A percentile compares a stretch with the other conserved stretches of the same genome.
Conservation (phyloP, 2,888 invertebrate species). For the Diplazon laetatorius region DNA sequence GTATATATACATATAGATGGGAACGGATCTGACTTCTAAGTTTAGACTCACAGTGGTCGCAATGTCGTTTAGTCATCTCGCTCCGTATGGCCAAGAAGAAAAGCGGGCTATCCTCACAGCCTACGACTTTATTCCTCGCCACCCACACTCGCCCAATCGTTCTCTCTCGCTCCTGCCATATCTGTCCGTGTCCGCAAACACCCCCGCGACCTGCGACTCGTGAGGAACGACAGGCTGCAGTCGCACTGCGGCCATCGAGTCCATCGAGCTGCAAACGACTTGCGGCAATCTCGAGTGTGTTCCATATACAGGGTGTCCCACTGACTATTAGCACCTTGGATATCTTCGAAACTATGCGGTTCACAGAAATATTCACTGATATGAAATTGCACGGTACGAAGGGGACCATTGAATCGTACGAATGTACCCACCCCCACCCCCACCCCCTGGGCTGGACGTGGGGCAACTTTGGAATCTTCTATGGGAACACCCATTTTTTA, state of each 20-base stretch:
- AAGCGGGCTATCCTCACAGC: conserved; percentile 27
- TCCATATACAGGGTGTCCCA: too few species aligned
- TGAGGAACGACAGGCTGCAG: conserved; percentile 41
- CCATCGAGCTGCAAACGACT: conserved; percentile 23
- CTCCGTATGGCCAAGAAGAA: conserved; percentile 10
- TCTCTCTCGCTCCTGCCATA: not conserved
- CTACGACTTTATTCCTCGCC: conserved; percentile 56
- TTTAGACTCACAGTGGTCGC: conserved; percentile 56
- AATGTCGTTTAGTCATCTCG: conserved; percentile 51
- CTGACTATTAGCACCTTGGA: too few species aligned
- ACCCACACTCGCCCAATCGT: conserved; percentile 46
- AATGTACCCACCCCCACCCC: too few species aligned
- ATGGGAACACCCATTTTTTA: too few species aligned
- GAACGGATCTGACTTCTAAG: conserved; percentile 49
- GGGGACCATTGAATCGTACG: too few species aligned
- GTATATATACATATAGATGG: conserved; percentile 17
- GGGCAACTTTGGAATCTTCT: too few species aligned
- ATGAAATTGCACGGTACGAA: too few species aligned
- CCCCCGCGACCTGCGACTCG: conserved; percentile 34
- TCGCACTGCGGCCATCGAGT: conserved; percentile 40
- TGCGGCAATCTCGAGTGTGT: conserved; percentile 41
- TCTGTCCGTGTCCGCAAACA: conserved; percentile 16
- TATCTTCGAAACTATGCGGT: too few species aligned
- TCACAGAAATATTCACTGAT: too few species aligned
- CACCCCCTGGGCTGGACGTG: too few species aligned